Conservation (phyloP, 2,797 vertebrate species). For the Channallabes apus region DNA sequence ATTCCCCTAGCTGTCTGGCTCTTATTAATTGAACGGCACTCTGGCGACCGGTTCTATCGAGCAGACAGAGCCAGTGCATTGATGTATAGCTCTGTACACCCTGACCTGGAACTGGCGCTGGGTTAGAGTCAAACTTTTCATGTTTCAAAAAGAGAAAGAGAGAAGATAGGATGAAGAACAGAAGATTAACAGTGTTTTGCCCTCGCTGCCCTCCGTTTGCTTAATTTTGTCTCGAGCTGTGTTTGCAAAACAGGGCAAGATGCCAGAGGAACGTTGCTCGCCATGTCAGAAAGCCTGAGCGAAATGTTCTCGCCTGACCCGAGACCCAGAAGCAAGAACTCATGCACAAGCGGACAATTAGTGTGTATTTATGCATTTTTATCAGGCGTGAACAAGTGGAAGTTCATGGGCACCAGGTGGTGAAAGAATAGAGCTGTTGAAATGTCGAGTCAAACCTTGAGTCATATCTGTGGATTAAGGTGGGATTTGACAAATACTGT, state of each 20-base stretch:
- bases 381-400: neutral
- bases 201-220: neutral
- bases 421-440: neutral
- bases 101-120: neutral
- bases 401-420: neutral
- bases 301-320: neutral
- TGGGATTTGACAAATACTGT: neutral
- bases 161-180: neutral
- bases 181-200: neutral
- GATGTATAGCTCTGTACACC: neutral
- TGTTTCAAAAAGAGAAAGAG: neutral
- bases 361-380: neutral
- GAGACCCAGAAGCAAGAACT: neutral
- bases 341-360: too few species aligned
- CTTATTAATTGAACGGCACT: conserved; percentile 9
- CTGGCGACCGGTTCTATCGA: neutral
- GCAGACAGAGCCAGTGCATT: conserved; percentile 11
- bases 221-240: neutral
- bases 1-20: conserved; percentile 21
- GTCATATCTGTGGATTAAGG: neutral
- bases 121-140: neutral
- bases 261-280: neutral
- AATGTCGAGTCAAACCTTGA: neutral
- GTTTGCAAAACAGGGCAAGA: neutral
- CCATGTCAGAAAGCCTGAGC: neutral